phyloP scores from a whole-genome alignment of 1,140 invertebrate species.

The Heliothis virescens region DNA sequence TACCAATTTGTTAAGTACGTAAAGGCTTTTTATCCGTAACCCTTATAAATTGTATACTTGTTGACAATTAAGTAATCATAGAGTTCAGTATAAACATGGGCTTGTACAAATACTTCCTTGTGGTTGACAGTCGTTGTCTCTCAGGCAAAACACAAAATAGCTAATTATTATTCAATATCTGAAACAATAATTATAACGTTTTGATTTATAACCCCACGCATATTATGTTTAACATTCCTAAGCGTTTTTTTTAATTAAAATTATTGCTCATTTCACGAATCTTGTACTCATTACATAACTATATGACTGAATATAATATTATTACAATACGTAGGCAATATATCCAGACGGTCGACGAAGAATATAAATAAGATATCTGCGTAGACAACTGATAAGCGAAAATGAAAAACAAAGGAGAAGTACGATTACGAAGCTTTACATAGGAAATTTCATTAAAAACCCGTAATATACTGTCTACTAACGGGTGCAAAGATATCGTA shows the following conservation, averaged over 20 bases:
- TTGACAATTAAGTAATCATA: slow-evolving; percentile 46
- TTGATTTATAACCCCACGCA: slow-evolving; percentile 27
- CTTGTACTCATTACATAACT: not conserved
- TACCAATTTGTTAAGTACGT: slow-evolving; percentile 36
- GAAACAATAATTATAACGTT: slow-evolving; percentile 42
- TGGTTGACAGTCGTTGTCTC: slow-evolving; percentile 10
- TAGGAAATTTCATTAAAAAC: no score
- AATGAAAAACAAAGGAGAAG: no score
- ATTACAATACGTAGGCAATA: slow-evolving; percentile 12
- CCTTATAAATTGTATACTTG: slow-evolving; percentile 22
- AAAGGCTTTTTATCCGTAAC: slow-evolving; percentile 31
- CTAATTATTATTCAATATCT: slow-evolving; percentile 39
- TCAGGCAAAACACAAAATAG: not conserved
- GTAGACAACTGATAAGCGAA: not conserved
- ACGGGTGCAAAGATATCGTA: no score
- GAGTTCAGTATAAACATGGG: slow-evolving; percentile 20
- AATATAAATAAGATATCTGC: slow-evolving; percentile 23
- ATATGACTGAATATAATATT: slow-evolving; percentile 14
- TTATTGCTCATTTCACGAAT: slow-evolving; percentile 24
- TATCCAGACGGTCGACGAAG: slow-evolving; percentile 1
- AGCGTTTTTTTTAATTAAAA: slow-evolving; percentile 32
- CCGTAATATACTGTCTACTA: no score
- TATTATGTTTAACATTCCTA: slow-evolving; percentile 29
- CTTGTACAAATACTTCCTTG: slow-evolving; percentile 25
- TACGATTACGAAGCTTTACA: no score